Evolutionary conservation across 92 coral and sea anemone genomes (phyloP).

Genomic region (Zoanthus solanderi): DNA sequence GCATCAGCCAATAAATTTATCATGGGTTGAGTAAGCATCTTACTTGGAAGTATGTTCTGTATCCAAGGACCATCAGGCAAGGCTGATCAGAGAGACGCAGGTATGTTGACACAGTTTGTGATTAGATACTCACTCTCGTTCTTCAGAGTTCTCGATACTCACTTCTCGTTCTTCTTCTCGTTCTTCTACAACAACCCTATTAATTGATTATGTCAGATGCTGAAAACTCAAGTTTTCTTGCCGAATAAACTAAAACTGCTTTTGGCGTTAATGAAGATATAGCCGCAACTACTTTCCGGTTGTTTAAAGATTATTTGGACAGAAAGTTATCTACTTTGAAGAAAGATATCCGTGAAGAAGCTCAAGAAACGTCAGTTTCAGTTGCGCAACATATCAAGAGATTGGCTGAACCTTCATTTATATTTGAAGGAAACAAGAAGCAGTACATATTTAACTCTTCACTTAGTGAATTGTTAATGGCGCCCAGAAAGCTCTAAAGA

Average conservation of each 20-base stretch:
- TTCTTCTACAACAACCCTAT: too few relatives aligned
- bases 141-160: neutral
- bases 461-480: constrained; percentile 32
- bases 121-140: constrained; percentile 10
- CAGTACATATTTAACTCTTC: constrained; percentile 43
- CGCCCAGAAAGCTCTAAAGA: constrained; percentile 15
- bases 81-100: neutral
- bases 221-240: neutral
- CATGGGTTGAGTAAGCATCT: constrained; percentile 25
- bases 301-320: constrained; percentile 44
- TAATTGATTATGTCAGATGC: neutral
- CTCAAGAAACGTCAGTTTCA: constrained; percentile 5
- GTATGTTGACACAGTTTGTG: neutral
- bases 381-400: constrained; percentile 50
- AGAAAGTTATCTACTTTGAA: constrained; percentile 33
- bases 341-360: constrained; percentile 36
- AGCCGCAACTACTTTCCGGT: neutral
- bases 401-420: constrained; percentile 20
- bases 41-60: neutral
- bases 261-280: constrained; percentile 3
- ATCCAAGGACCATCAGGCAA: neutral
- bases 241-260: neutral
- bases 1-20: neutral
- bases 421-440: constrained; percentile 51
- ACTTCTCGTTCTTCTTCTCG: too few relatives aligned